Base-by-base conservation (phyloP, 2,113 vertebrate species). In the Calyptommatus sinebrachiatus region DNA sequence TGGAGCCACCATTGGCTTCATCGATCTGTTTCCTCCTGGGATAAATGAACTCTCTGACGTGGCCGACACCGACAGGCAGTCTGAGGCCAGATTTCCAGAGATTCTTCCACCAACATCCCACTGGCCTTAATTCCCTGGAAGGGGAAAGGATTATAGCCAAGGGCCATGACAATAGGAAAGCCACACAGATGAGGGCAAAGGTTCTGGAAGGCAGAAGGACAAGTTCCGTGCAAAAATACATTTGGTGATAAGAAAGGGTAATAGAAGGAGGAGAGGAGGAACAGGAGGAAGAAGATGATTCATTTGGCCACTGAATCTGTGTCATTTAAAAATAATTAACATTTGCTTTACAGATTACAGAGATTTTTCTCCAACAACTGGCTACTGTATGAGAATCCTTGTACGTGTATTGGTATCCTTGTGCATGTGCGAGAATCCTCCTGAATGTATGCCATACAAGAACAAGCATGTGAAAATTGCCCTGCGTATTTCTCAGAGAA, bases 11-110 rank as follows among this genome's bases (percentile, higher is more conserved):
- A 88, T 48, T 18, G 22, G 68, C 77, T 87, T 71, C 85, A 16
- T 29, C 4, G 5, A 81, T 86, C 45, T 24, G 71, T 18, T 93
- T 93, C 92, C 88, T 91, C 81, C 72, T 7, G n/a, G 6, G 46
- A 84, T 74, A 0, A 0, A 65, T 24, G 83, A 80, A 61, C 75
- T 83, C 57, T 29, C 41, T 22, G 87, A 0, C 86, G 91, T 86
- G 85, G 90, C 87, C 81, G 14, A 18, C 53, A 78, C 71, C 8
- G 80, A 81, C 85, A 81, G 76, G 68, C 84, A 83, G 83, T 81
- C 88, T 79, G 74, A 45, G 80, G 78, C 28, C 84, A 88, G 41
- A 16, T 57, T 14, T 72, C 62, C 65, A 67, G 71, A 70, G 83
- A 62, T 41, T 28, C 69, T 22, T 73, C 80, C 1, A 0, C 2